These are phyloP conservation scores for Rallus limicola DNA, from an alignment of 2,113 vertebrate species.

Conservation along the genomic window DNA sequence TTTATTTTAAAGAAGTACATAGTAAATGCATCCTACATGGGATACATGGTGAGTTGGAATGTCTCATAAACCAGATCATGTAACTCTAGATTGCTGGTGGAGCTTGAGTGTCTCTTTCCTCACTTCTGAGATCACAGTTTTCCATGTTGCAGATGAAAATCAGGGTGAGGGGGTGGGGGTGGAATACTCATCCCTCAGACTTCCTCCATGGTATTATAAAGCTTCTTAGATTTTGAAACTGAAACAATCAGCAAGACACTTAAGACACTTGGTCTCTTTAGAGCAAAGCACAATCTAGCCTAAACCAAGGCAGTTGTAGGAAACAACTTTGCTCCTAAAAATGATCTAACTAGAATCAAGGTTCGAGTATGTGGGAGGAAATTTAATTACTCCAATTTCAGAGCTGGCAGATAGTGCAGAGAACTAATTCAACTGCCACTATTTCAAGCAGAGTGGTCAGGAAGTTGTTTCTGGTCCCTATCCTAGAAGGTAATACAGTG, in stretches of 20 bases:
- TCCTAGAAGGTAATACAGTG: not conserved
- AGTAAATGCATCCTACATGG: not conserved
- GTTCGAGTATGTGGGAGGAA: not conserved
- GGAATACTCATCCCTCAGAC: not conserved
- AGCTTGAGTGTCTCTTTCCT: not conserved
- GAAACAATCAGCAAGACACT: not conserved
- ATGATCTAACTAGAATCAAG: not conserved
- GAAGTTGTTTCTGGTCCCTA: not conserved
- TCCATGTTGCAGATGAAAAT: not conserved
- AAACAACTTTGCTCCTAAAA: not conserved
- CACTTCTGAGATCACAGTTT: not conserved
- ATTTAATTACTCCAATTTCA: not conserved
- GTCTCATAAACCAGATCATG: not conserved
- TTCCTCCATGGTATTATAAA: not conserved
- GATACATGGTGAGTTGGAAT: not conserved
- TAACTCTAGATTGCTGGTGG: not conserved
- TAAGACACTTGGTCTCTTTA: not conserved
- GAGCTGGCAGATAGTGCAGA: not conserved
- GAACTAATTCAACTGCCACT: not conserved
- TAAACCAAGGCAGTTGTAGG: not conserved
- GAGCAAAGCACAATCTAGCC: not conserved
- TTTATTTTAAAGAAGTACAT: not conserved
- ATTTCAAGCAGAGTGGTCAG: not conserved
- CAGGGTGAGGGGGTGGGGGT: fast-evolving
- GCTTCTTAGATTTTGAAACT: not conserved